A percentile compares a stretch with the other conserved stretches of the same genome.
These are phyloP conservation scores for Peribatodes rhomboidaria DNA, from an alignment of 2,888 invertebrate genomes.

Conservation along the genomic window DNA sequence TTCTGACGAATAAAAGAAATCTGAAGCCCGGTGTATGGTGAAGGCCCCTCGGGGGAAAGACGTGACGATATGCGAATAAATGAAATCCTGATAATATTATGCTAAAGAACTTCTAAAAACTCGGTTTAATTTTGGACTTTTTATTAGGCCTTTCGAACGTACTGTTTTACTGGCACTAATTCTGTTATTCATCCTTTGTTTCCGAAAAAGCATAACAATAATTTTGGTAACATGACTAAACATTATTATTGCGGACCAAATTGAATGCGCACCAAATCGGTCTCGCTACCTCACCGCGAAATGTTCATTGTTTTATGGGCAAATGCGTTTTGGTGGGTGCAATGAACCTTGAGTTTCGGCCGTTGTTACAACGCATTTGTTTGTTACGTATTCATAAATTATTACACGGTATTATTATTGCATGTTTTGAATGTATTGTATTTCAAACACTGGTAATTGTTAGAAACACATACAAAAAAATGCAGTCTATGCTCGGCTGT, in stretches of 20 bases:
- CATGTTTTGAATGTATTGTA: background rate
- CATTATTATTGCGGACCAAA: constrained; percentile 16
- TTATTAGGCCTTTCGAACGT: no score
- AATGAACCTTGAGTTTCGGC: constrained; percentile 15
- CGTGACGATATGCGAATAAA: no score
- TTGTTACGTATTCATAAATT: background rate
- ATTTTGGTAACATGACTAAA: constrained; percentile 8
- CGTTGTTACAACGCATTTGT: background rate
- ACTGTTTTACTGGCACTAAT: background rate
- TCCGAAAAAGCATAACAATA: constrained; percentile 22
- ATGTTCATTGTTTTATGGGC: constrained; percentile 33
- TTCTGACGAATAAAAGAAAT: no score
- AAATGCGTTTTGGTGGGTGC: constrained; percentile 23
- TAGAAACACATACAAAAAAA: no score
- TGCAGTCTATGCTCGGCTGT: no score
- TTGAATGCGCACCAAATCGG: constrained; percentile 24
- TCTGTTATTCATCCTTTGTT: constrained; percentile 21
- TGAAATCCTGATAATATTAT: no score
- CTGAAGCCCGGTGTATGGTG: no score
- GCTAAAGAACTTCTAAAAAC: no score
- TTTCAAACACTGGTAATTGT: no score
- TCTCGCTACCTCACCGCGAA: constrained; percentile 15
- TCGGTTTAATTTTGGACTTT: no score
- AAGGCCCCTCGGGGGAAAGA: no score
- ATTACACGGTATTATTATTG: background rate